phyloP scores from a whole-genome alignment of 1,140 invertebrate genomes.

The Drosophila tropicalis region DNA sequence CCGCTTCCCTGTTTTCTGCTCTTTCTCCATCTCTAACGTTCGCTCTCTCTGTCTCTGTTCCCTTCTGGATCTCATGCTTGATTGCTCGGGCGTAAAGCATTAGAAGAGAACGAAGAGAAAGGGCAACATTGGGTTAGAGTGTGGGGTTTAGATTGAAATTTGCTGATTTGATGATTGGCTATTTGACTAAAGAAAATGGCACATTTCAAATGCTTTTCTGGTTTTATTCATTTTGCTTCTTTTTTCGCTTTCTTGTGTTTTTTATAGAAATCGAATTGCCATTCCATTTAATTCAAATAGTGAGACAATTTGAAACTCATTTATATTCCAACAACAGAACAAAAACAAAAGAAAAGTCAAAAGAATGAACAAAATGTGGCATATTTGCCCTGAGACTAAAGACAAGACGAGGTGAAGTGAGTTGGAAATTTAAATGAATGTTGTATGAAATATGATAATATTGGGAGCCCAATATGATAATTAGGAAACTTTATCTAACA shows the following conservation, averaged over 20 bases:
- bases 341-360: not conserved
- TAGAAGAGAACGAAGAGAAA: not conserved
- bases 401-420: not conserved
- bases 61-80: slow-evolving; percentile 46
- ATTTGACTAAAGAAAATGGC: slow-evolving; percentile 32
- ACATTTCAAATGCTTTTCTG: slow-evolving; percentile 7
- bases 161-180: slow-evolving; percentile 54
- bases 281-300: slow-evolving; percentile 20
- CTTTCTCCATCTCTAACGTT: not conserved
- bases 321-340: not conserved
- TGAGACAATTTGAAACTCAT: slow-evolving; percentile 15
- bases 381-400: not conserved
- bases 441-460: not conserved
- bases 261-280: not conserved
- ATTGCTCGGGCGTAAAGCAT: slow-evolving; percentile 55
- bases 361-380: not conserved
- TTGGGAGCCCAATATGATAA: no score
- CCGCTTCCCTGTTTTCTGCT: not conserved
- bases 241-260: no score
- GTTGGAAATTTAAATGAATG: not conserved
- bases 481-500: no score
- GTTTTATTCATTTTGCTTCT: no score
- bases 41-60: not conserved
- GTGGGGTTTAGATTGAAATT: slow-evolving; percentile 39
- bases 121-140: not conserved